Percentiles rank a stretch among this genome's conserved stretches.
Conservation (phyloP, 2,888 invertebrate species). For the Caenorhabditis japonica region DNA sequence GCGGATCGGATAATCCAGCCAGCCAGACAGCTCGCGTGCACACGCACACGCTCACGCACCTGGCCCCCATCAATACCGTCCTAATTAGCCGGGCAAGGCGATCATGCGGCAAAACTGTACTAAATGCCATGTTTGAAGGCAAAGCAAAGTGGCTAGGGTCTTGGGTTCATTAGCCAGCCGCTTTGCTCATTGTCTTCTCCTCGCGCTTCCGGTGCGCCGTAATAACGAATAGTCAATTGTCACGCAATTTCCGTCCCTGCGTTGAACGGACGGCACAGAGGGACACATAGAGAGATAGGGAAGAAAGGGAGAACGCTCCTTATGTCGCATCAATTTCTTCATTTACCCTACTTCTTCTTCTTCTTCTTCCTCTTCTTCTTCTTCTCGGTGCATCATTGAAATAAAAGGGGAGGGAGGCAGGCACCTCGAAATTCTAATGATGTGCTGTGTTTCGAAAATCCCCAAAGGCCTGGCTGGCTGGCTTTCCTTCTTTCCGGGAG, state of each 20-base stretch:
- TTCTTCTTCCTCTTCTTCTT: constrained; percentile 9
- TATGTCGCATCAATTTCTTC: constrained; percentile 41
- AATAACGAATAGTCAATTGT: constrained; percentile 52
- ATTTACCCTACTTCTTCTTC: neutral
- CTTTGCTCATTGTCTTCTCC: constrained; percentile 13
- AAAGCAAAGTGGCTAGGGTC: constrained; percentile 1
- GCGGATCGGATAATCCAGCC: neutral
- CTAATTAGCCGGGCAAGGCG: constrained; percentile 33
- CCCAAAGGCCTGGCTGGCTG: constrained; percentile 31
- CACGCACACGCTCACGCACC: no score
- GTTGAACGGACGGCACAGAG: constrained; percentile 6
- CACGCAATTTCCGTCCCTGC: constrained; percentile 49
- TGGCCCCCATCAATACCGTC: constrained; percentile 26
- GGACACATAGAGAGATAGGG: constrained; percentile 1
- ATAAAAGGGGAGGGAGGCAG: constrained; percentile 10
- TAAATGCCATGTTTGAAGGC: no score
- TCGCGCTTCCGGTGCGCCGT: constrained; percentile 10
- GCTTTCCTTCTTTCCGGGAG: constrained; percentile 12
- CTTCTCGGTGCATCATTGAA: neutral
- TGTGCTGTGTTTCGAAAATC: constrained; percentile 38
- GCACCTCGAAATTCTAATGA: constrained; percentile 54
- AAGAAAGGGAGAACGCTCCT: constrained; percentile 6
- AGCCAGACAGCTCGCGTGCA: no score
- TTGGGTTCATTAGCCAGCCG: constrained; percentile 36
- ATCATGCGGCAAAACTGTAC: constrained; percentile 46